Evolutionary conservation across 1,140 invertebrate genomes (phyloP), one percentile per base, ranked within the genome.

Genomic region (Hypsibius dujardini): DNA sequence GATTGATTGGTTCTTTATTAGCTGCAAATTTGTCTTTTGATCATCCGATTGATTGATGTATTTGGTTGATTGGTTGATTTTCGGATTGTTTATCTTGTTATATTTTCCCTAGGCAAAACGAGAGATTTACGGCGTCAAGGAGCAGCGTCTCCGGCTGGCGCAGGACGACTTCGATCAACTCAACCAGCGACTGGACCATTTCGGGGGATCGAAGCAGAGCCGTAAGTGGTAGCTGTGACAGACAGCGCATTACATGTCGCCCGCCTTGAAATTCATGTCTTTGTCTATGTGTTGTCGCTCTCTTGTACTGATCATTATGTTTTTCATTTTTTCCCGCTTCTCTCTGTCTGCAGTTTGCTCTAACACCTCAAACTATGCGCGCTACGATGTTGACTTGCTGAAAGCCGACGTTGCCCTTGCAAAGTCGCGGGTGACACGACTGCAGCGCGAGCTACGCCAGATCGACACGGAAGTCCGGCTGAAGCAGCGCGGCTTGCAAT

Each of bases 141-240:
- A 93, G 78, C 90, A 95, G 80, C 85, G 92, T 77, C 81, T 96
- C 70, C 86, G 87, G 75, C 82, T 95, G 74, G 92, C 92, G 56
- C 90, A 95, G 79, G 92, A 95, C 79, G 92, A 97, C 81, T 96
- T 91, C 82, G 90, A 92, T 78, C 89, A 95, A 78, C 84, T 96
- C 2, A 92, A 90, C 80, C 89, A 90, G 78, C 87, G 88, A 28
- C 80, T 91, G 28, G 85, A 85, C n/a, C 89, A 88, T 50, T 79
- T 80, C 77, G 80, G 79, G 72, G 77, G 77, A 46, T 79, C 78
- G n/a, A 72, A 75, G 67, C 78, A 79, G 14, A 80, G 79, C 71
- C 76, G 79, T 80, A 74, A 79, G 79, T 79, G 60, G 60, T 74
- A 72, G 42, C n/a, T n/a, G n/a, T n/a, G n/a, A n/a, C n/a, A n/a